phyloP scores from a whole-genome alignment of 2,113 vertebrate species.

The Gopherus evgoodei region DNA sequence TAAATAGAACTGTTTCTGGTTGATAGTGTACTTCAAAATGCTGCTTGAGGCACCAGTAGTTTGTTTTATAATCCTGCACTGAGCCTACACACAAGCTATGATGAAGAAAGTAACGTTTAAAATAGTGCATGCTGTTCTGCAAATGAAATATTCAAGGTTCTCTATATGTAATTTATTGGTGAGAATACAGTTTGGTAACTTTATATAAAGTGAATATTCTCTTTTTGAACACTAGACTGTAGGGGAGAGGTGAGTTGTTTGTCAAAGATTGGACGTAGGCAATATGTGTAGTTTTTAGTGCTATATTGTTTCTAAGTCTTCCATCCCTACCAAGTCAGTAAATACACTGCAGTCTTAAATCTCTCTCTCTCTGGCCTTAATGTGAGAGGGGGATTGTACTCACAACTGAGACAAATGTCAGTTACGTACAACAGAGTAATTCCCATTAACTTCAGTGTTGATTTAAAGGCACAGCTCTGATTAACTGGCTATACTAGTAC shows the following conservation, averaged over 20 bases:
- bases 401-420: not conserved
- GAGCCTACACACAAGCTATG: not conserved
- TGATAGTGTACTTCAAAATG: constrained; percentile 47
- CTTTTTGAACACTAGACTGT: constrained; percentile 22
- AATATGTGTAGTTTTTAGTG: not conserved
- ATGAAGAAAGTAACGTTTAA: constrained; percentile 41
- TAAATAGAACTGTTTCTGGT: constrained; percentile 61
- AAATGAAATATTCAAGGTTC: constrained; percentile 36
- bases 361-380: not conserved
- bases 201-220: constrained; percentile 21
- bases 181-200: constrained; percentile 30
- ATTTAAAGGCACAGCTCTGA: not conserved
- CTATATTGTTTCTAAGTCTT: not conserved
- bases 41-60: constrained; percentile 47
- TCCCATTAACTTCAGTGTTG: not conserved
- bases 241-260: constrained; percentile 13
- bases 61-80: constrained; percentile 39
- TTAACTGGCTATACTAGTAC: not conserved
- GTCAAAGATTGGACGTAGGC: not conserved
- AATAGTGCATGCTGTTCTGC: constrained; percentile 56
- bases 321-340: not conserved
- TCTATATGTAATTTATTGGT: constrained; percentile 36
- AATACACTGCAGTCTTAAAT: not conserved
- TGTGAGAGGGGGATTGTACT: not conserved
- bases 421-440: not conserved